Percentiles rank a stretch among this genome's conserved stretches.
Conservation (phyloP, 2,113 vertebrate species). For the Cheilinus undulatus region DNA sequence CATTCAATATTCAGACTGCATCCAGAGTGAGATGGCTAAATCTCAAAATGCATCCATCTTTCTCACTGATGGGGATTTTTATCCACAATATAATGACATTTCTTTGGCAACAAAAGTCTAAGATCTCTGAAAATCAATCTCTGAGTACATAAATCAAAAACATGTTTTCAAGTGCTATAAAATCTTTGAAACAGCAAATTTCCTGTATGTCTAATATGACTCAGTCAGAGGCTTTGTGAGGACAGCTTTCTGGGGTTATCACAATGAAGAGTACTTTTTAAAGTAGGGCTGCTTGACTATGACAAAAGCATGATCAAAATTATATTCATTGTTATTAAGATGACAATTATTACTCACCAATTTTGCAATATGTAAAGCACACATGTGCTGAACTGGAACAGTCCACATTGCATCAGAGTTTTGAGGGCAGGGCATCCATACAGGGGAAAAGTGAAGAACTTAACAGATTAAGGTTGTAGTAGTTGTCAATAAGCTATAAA, state of each 20-base stretch:
- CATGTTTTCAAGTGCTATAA: not conserved
- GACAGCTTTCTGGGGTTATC: not conserved
- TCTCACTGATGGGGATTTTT: not conserved
- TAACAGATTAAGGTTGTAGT: too few species aligned
- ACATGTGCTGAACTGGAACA: too few species aligned
- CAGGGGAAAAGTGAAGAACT: too few species aligned
- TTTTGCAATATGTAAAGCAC: too few species aligned
- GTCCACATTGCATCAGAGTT: too few species aligned
- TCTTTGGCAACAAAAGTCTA: not conserved
- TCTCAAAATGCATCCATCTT: not conserved
- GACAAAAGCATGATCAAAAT: too few species aligned
- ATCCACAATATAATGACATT: not conserved
- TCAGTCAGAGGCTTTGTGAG: not conserved
- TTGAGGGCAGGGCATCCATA: too few species aligned
- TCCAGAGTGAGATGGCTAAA: not conserved
- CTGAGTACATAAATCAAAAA: not conserved
- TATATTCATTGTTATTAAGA: too few species aligned
- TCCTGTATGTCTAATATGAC: not conserved
- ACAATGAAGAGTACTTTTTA: not conserved
- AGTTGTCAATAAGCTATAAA: too few species aligned
- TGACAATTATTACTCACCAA: too few species aligned
- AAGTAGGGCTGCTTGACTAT: not conserved
- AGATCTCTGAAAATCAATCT: not conserved
- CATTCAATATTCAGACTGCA: constrained; percentile 5
- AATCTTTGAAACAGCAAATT: not conserved